These are phyloP conservation scores for Drosophila nr. medialis DNA, from an alignment of 2,888 invertebrate genomes.

Conservation along the genomic window DNA sequence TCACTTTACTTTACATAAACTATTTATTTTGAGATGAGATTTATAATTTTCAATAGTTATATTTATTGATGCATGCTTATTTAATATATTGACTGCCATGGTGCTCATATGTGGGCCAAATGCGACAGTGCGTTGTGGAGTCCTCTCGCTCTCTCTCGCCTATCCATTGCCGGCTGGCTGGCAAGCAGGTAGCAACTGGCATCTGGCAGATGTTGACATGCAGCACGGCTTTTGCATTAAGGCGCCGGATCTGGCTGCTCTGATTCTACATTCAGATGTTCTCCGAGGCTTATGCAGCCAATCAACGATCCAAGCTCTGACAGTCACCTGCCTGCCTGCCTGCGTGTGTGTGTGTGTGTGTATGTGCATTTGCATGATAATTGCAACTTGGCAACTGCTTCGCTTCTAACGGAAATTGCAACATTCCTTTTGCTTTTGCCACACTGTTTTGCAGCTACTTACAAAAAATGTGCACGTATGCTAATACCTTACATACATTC, in stretches of 20 bases:
- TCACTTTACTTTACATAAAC: background rate
- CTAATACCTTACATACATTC: conserved; percentile 44
- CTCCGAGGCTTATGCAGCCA: conserved; percentile 56
- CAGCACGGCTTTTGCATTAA: conserved; percentile 70
- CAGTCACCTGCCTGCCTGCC: conserved; percentile 35
- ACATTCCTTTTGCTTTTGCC: conserved; percentile 51
- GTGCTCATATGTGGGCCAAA: conserved; percentile 48
- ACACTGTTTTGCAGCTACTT: conserved; percentile 33
- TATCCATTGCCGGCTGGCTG: conserved; percentile 11
- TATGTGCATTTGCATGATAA: conserved; percentile 46
- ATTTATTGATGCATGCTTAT: conserved; percentile 19
- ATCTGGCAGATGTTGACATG: conserved; percentile 44
- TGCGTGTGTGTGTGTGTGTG: conserved; percentile 6
- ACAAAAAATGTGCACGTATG: conserved; percentile 51
- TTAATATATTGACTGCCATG: conserved; percentile 17
- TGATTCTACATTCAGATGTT: conserved; percentile 11
- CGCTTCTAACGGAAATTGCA: conserved; percentile 69
- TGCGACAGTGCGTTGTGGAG: conserved; percentile 4
- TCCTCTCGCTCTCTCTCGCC: background rate
- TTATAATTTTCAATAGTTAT: background rate
- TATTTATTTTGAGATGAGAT: background rate
- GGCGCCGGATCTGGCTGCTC: conserved; percentile 36
- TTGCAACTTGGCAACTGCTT: conserved; percentile 60
- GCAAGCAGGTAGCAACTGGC: conserved; percentile 20
- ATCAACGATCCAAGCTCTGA: conserved; percentile 59